Evolutionary conservation across 2,797 vertebrate species (phyloP), one percentile per base, ranked within the genome.

Genomic region (Channa striata): DNA sequence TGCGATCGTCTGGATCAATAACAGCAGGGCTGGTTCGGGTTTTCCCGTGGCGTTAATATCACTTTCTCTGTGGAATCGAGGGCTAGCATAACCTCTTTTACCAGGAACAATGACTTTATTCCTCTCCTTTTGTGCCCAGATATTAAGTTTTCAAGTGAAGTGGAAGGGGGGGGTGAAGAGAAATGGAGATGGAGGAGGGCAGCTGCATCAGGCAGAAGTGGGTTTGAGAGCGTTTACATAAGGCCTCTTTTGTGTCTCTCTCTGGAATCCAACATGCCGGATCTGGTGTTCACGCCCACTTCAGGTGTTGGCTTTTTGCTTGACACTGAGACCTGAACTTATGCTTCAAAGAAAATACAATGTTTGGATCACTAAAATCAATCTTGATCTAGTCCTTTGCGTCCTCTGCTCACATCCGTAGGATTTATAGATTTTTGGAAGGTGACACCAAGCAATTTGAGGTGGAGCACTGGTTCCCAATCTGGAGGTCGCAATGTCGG

Each of bases 31-130:
- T 11, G 10, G 8, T 47, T 8, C 4, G 65, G 59, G 16, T 42
- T 82, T 87, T 84, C 82, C 69, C 77, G 78, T 44, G 42, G 70
- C 58, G 43, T 71, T 68, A 79, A 77, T 84, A 77, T 87, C 88
- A 79, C 60, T 78, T 77, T 71, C 74, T 62, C 74, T 65, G 49
- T 66, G 69, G 65, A 82, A 85, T 71, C 39, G 23, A 77, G 78
- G 68, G 61, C 77, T 72, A 72, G 73, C 64, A 84, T 75, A 68
- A 84, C 68, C 65, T 30, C 25, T 30, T 30, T 89, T 81, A 78
- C 30, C 20, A 1, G 48, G 59, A 88, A 91, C 87, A 91, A 87
- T 80, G 73, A 77, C 56, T 80, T 77, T 71, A 63, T 77, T 37
- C 72, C 44, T 47, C 25, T 2, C 62, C 79, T 50, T 83, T 90